Conservation (phyloP, 2,113 vertebrate genomes). For the Hassar affinis region DNA sequence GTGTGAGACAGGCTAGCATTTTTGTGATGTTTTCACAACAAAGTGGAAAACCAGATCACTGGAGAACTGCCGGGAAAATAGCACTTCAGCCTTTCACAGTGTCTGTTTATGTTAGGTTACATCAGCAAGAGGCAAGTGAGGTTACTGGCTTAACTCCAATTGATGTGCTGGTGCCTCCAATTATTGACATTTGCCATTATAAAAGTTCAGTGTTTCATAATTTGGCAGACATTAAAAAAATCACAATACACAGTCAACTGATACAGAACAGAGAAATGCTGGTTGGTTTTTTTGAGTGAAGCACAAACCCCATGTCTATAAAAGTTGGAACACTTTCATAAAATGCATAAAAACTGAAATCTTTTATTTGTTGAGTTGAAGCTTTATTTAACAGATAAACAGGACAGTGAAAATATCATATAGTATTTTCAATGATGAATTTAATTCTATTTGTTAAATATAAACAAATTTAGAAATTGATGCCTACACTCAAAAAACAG, state of each 20-base stretch:
- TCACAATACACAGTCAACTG: not conserved
- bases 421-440: no score
- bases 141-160: not conserved
- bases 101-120: conserved; percentile 43
- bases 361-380: no score
- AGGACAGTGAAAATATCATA: no score
- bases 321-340: no score
- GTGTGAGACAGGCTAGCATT: conserved; percentile 33
- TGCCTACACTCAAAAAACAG: no score
- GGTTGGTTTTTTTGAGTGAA: not conserved
- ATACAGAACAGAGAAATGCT: not conserved
- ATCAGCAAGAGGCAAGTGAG: conserved; percentile 21
- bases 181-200: not conserved
- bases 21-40: conserved; percentile 49
- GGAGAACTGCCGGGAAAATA: conserved; percentile 28
- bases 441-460: no score
- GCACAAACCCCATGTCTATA: not conserved
- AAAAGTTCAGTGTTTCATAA: not conserved
- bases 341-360: no score
- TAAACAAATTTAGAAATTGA: no score
- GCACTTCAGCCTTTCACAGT: conserved; percentile 16
- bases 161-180: not conserved
- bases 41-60: conserved; percentile 46
- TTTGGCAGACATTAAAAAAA: not conserved
- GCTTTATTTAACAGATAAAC: no score